These are phyloP conservation scores for Scaptomyza parva DNA, from an alignment of 2,888 invertebrate genomes.

Conservation along the genomic window DNA sequence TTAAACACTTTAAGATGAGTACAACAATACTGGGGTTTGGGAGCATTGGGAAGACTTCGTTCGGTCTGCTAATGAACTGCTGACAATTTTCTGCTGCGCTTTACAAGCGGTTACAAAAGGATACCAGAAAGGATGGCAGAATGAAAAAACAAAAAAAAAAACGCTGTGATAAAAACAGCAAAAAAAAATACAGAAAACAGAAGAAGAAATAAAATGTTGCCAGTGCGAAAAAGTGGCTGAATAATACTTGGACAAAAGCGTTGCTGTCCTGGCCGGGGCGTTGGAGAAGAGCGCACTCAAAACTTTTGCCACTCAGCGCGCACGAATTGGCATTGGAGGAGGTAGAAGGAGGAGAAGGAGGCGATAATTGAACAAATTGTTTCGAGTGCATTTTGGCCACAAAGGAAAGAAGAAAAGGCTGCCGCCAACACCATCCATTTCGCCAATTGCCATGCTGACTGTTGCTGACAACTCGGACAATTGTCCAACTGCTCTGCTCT, in stretches of 20 bases:
- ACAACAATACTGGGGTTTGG: too few species aligned
- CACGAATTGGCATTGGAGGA: neutral
- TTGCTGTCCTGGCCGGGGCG: neutral
- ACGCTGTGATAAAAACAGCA: conserved; percentile 9
- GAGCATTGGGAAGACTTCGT: conserved; percentile 8
- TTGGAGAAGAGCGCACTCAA: conserved; percentile 49
- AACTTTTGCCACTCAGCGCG: conserved; percentile 68
- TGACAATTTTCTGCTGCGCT: conserved; percentile 75
- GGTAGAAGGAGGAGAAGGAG: conserved; percentile 6
- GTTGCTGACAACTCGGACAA: neutral
- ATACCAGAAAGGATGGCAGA: conserved; percentile 55
- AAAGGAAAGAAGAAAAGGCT: conserved; percentile 42
- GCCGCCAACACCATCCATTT: conserved; percentile 25
- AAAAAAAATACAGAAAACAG: too few species aligned
- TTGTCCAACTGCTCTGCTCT: conserved; percentile 22
- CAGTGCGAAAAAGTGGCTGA: conserved; percentile 63
- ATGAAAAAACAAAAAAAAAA: conserved; percentile 12
- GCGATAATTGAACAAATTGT: conserved; percentile 81
- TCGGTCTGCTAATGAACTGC: conserved; percentile 70
- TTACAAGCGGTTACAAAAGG: conserved; percentile 78
- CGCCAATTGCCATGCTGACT: conserved; percentile 5
- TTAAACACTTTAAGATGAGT: conserved; percentile 62
- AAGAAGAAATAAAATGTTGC: conserved; percentile 41
- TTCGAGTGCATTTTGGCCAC: conserved; percentile 71
- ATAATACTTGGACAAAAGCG: conserved; percentile 44